Conservation (phyloP, 2,797 vertebrate genomes). For the Hirundo rustica region DNA sequence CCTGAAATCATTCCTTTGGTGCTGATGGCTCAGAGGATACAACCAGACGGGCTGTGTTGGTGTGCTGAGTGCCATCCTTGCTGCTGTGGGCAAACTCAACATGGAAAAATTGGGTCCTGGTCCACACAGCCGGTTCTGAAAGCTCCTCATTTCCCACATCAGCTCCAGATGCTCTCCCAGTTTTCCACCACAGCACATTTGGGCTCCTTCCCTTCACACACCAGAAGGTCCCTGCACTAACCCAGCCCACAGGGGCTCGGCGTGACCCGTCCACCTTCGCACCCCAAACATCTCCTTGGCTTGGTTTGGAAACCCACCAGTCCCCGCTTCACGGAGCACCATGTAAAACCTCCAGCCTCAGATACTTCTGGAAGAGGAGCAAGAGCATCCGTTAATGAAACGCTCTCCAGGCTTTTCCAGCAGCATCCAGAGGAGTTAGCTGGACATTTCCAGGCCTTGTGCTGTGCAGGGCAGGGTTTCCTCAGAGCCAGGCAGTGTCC, state of each 20-base stretch:
- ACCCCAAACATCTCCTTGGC: neutral
- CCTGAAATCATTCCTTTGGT: neutral
- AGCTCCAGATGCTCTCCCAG: neutral
- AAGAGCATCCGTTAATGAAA: neutral
- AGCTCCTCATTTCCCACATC: neutral
- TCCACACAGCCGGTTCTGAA: neutral
- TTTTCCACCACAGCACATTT: neutral
- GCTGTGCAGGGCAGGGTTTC: neutral
- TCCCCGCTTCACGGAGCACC: fast-evolving
- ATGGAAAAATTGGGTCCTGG: fast-evolving
- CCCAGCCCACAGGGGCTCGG: neutral
- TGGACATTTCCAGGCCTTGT: neutral
- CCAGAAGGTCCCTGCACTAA: neutral
- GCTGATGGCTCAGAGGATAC: neutral
- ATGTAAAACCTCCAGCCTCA: neutral
- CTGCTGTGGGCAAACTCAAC: neutral
- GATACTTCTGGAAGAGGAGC: neutral
- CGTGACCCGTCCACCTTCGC: fast-evolving
- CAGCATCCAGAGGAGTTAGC: neutral
- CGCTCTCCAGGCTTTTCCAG: neutral
- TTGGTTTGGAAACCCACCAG: neutral
- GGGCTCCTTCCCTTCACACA: neutral
- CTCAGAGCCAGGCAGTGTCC: neutral
- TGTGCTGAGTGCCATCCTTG: neutral
- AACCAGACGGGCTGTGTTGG: neutral